Conservation (phyloP, 2,797 vertebrate species). For the Parauchenoglanis punctatus region DNA sequence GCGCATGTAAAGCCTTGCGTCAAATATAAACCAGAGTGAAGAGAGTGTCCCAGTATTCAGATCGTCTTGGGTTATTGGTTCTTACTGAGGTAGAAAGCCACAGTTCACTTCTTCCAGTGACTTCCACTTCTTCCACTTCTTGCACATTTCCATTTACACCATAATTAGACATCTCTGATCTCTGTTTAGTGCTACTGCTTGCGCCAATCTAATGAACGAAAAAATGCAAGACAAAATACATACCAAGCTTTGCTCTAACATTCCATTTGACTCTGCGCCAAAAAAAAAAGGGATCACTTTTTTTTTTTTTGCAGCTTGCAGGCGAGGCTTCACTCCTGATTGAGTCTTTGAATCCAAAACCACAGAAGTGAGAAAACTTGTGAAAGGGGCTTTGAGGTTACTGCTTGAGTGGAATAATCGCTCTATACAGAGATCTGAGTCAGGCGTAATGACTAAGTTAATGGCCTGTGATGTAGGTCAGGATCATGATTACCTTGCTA, state of each 20-base stretch:
- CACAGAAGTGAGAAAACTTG: conserved; percentile 3
- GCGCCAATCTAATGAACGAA: neutral
- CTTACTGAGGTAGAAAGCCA: neutral
- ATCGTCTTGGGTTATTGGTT: neutral
- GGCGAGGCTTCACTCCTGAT: neutral
- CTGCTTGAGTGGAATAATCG: conserved; percentile 18
- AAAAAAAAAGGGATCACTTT: neutral
- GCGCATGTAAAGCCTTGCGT: neutral
- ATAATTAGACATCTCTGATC: neutral
- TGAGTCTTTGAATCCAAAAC: neutral
- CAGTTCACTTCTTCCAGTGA: neutral
- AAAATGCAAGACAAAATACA: neutral
- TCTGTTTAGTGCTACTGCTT: neutral
- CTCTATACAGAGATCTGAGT: conserved; percentile 17
- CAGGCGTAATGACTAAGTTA: conserved; percentile 27
- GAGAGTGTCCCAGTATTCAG: neutral
- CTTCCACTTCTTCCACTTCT: neutral
- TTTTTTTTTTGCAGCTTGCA: neutral
- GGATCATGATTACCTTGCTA: conserved; percentile 27
- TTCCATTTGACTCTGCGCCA: neutral
- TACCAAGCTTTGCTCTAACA: neutral
- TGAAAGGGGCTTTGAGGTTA: neutral
- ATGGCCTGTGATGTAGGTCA: conserved; percentile 22
- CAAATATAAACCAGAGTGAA: neutral
- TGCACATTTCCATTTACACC: neutral